A percentile compares a stretch with the other conserved stretches of the same genome.
Evolutionary conservation across 2,113 vertebrate genomes (phyloP).

Genomic region (Rutilus rutilus): DNA sequence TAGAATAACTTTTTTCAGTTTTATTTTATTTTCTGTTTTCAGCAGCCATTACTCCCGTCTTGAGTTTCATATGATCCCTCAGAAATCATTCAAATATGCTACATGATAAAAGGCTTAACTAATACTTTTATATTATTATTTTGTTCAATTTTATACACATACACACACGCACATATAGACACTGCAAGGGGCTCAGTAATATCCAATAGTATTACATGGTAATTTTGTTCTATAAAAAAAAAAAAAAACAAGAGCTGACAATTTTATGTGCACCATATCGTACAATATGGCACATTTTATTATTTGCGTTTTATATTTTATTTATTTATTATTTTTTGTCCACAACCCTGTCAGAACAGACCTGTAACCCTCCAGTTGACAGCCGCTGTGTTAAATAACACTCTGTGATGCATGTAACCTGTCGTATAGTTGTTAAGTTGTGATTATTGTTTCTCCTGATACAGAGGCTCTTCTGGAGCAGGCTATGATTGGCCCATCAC

Average conservation of each 20-base stretch:
- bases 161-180: no score
- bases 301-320: not conserved
- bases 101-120: no score
- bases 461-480: slow-evolving; percentile 95
- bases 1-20: not conserved
- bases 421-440: not conserved
- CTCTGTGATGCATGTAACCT: not conserved
- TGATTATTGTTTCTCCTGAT: slow-evolving; percentile 49
- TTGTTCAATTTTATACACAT: no score
- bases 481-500: slow-evolving; percentile 95
- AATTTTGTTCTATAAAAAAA: not conserved
- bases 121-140: no score
- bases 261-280: not conserved
- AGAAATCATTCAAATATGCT: no score
- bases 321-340: not conserved
- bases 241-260: not conserved
- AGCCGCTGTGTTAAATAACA: not conserved
- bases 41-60: not conserved
- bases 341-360: not conserved
- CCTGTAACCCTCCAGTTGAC: not conserved
- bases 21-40: not conserved
- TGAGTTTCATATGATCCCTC: no score
- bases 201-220: not conserved
- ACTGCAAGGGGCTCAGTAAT: not conserved
- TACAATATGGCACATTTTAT: not conserved